phyloP scores from a whole-genome alignment of 2,888 invertebrate species.

The Sphinx pinastri region DNA sequence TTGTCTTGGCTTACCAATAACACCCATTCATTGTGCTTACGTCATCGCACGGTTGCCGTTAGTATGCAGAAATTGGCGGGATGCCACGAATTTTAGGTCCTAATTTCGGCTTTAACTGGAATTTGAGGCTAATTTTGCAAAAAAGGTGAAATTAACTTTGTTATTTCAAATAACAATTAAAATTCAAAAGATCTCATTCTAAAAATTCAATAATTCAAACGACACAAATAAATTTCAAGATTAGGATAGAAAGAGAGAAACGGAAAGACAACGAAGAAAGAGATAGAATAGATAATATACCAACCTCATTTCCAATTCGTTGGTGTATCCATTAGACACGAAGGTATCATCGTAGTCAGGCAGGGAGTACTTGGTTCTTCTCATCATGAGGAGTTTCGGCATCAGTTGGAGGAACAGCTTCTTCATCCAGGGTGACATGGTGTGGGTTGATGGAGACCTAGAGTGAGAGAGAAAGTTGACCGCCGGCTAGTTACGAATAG shows the following conservation, averaged over 20 bases:
- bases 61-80: not conserved
- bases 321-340: conserved; percentile 91
- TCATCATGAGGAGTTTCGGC: conserved; percentile 96
- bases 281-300: conserved; percentile 24
- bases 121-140: not conserved
- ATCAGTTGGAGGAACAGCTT: conserved; percentile 95
- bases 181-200: too few species aligned
- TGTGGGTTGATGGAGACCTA: conserved; percentile 96
- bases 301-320: conserved; percentile 93
- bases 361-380: conserved; percentile 93
- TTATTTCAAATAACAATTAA: not conserved
- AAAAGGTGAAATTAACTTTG: too few species aligned
- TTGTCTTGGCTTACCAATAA: not conserved
- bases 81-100: not conserved
- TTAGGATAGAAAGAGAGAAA: too few species aligned
- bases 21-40: not conserved
- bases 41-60: not conserved
- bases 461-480: not conserved
- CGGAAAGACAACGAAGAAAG: too few species aligned
- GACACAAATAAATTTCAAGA: too few species aligned
- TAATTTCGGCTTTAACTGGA: not conserved
- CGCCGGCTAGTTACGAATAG: not conserved
- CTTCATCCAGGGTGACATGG: conserved; percentile 96
- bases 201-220: too few species aligned
- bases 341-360: conserved; percentile 93